These are phyloP conservation scores for Apis laboriosa DNA, from an alignment of 1,140 invertebrate genomes.

Conservation along the genomic window DNA sequence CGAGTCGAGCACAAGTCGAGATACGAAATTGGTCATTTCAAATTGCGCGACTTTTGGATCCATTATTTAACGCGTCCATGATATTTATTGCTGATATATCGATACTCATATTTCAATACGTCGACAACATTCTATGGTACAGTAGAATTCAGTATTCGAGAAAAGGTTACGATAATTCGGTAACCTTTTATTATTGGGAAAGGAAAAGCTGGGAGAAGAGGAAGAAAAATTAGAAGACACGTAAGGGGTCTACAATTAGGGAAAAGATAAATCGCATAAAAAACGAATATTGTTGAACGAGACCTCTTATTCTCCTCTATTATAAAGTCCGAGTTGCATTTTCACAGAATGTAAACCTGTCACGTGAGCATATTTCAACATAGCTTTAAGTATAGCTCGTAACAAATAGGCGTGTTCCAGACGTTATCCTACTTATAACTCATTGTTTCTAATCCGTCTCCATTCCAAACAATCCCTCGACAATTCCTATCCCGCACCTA, in stretches of 20 bases:
- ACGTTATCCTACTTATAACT: slow-evolving; percentile 7
- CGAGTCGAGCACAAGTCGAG: not conserved
- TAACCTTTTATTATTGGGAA: too few relatives aligned
- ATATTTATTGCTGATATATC: not conserved
- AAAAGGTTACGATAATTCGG: too few relatives aligned
- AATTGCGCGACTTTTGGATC: not conserved
- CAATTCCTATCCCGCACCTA: not conserved
- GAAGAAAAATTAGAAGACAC: too few relatives aligned
- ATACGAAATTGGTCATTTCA: not conserved
- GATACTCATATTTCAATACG: not conserved
- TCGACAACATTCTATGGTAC: not conserved
- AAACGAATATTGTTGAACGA: not conserved
- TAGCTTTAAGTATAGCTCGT: not conserved
- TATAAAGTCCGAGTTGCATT: not conserved
- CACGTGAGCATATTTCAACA: not conserved
- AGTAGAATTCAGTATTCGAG: not conserved
- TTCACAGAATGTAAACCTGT: not conserved
- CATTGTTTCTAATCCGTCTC: not conserved
- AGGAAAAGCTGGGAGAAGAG: too few relatives aligned
- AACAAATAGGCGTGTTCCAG: not conserved
- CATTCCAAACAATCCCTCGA: not conserved
- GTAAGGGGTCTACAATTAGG: too few relatives aligned
- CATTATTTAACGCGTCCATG: not conserved
- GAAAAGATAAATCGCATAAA: too few relatives aligned
- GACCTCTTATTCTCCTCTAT: not conserved